phyloP scores from a whole-genome alignment of 2,888 invertebrate genomes.

The Ethmia dodecea region DNA sequence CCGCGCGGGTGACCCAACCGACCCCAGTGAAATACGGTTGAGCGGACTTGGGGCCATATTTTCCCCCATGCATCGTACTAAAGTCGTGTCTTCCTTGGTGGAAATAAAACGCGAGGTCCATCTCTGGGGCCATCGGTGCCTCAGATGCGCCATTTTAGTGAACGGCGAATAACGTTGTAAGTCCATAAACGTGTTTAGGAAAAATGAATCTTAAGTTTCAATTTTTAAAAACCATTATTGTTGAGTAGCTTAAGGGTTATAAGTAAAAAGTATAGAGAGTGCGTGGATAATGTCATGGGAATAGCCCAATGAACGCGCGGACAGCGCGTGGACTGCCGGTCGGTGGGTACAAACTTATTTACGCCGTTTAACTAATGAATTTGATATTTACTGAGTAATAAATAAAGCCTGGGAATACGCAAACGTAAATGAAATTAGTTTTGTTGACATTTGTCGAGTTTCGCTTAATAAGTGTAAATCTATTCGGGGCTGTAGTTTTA shows the following conservation, averaged over 20 bases:
- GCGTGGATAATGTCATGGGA: constrained; percentile 73
- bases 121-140: constrained; percentile 74
- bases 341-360: constrained; percentile 52
- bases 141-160: constrained; percentile 66
- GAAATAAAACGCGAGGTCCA: constrained; percentile 77
- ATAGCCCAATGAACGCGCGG: constrained; percentile 75
- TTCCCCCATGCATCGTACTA: constrained; percentile 69
- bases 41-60: constrained; percentile 71
- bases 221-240: no score
- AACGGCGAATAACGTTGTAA: constrained; percentile 29
- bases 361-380: constrained; percentile 33
- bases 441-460: neutral
- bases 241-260: neutral
- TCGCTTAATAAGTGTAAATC: no score
- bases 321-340: constrained; percentile 72
- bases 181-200: neutral
- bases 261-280: constrained; percentile 2
- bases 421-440: constrained; percentile 4
- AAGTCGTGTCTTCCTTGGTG: constrained; percentile 75
- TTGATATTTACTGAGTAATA: constrained; percentile 27
- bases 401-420: constrained; percentile 27
- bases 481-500: no score
- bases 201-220: constrained; percentile 12
- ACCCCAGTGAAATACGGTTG: constrained; percentile 73
- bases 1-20: constrained; percentile 62